phyloP scores from a whole-genome alignment of 2,888 invertebrate genomes.

The Gortyna flavago region DNA sequence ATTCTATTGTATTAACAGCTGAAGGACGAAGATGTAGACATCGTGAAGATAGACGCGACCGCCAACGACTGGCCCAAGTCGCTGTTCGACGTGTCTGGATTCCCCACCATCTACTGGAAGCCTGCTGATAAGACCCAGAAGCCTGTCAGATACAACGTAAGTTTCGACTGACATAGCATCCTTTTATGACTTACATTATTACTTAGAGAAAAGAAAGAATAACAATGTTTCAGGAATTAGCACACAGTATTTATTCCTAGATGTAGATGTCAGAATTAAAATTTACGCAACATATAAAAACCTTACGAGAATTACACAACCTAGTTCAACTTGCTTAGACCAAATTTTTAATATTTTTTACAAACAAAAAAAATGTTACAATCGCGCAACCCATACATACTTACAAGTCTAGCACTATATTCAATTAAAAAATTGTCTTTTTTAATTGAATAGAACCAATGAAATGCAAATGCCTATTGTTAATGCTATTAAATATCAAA shows the following conservation, averaged over 20 bases:
- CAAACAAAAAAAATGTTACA: background rate
- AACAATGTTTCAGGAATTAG: background rate
- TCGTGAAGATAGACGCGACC: slow-evolving; percentile 99
- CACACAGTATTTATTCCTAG: background rate
- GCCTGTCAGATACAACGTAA: slow-evolving; percentile 96
- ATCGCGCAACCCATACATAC: no score
- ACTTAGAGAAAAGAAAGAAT: background rate
- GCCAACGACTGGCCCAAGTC: slow-evolving; percentile 98
- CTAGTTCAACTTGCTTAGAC: background rate
- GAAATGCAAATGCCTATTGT: background rate
- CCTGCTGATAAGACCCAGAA: slow-evolving; percentile 94
- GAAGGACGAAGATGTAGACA: slow-evolving; percentile 95
- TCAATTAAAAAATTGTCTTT: background rate
- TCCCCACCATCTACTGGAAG: slow-evolving; percentile 99
- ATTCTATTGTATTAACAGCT: slow-evolving; percentile 86
- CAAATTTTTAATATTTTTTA: background rate
- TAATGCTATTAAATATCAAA: background rate
- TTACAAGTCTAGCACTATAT: background rate
- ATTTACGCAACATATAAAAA: background rate
- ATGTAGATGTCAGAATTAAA: background rate
- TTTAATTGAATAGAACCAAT: background rate
- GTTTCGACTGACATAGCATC: slow-evolving; percentile 63
- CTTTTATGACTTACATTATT: background rate
- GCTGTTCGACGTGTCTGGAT: slow-evolving; percentile 97
- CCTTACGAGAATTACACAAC: background rate